phyloP scores from a whole-genome alignment of 2,113 vertebrate genomes.

The Dipodomys merriami region DNA sequence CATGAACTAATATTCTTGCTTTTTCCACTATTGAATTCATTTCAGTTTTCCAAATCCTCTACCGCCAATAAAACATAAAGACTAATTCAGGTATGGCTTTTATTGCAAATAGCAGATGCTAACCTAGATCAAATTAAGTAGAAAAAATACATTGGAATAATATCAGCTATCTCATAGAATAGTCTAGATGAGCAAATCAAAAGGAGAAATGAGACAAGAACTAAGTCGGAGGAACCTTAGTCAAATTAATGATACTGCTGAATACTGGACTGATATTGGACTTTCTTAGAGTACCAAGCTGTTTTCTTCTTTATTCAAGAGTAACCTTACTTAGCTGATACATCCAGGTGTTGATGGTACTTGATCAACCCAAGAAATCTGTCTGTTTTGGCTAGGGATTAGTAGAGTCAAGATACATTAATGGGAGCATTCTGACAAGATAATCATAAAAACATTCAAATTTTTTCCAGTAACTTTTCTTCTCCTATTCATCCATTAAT shows the following conservation, averaged over 20 bases:
- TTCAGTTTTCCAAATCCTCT: not conserved
- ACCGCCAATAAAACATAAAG: not conserved
- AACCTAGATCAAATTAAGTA: not conserved
- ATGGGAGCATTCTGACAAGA: not conserved
- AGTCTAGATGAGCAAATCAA: not conserved
- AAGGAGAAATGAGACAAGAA: not conserved
- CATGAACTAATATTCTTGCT: not conserved
- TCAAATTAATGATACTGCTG: not conserved
- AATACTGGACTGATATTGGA: not conserved
- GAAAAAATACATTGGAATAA: not conserved
- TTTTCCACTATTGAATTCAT: not conserved
- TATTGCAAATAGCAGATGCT: constrained; percentile 14
- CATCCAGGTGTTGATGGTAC: not conserved
- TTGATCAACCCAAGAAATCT: not conserved
- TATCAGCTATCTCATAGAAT: not conserved
- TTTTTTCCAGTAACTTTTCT: not conserved
- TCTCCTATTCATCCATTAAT: not conserved
- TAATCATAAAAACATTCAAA: not conserved
- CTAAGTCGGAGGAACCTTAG: not conserved
- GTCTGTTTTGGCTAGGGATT: not conserved
- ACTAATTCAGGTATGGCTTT: not conserved
- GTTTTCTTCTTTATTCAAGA: not conserved
- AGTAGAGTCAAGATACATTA: not conserved
- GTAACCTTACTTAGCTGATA: not conserved
- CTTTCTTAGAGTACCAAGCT: not conserved